Evolutionary conservation across 2,797 vertebrate species (phyloP).

Genomic region (Rhodeus uyekii): DNA sequence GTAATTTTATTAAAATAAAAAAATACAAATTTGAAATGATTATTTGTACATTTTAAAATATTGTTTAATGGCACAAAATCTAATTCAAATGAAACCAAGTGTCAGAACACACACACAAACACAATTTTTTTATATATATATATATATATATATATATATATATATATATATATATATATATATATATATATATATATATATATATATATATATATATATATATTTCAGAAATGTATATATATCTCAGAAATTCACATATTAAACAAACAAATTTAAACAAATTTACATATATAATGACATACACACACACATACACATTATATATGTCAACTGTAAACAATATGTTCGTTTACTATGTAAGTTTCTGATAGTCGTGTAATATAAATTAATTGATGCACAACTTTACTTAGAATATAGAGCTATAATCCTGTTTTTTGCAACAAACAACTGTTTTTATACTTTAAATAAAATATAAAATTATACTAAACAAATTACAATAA

Average conservation of each 20-base stretch:
- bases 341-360: not conserved
- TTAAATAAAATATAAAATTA: not conserved
- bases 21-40: not conserved
- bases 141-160: too few species aligned
- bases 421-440: not conserved
- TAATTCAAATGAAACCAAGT: not conserved
- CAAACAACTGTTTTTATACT: too few species aligned
- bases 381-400: not conserved
- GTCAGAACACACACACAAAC: too few species aligned
- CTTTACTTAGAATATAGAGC: not conserved
- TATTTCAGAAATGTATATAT: too few species aligned
- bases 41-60: not conserved
- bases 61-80: not conserved
- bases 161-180: too few species aligned
- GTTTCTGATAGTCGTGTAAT: not conserved
- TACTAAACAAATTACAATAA: not conserved
- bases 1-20: rapidly evolving
- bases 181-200: too few species aligned
- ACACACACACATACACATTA: too few species aligned
- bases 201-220: too few species aligned
- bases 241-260: too few species aligned
- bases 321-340: not conserved
- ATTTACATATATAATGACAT: too few species aligned
- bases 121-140: too few species aligned
- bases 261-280: too few species aligned